Conservation (phyloP, 2,888 invertebrate genomes). For the Eledone cirrhosa region DNA sequence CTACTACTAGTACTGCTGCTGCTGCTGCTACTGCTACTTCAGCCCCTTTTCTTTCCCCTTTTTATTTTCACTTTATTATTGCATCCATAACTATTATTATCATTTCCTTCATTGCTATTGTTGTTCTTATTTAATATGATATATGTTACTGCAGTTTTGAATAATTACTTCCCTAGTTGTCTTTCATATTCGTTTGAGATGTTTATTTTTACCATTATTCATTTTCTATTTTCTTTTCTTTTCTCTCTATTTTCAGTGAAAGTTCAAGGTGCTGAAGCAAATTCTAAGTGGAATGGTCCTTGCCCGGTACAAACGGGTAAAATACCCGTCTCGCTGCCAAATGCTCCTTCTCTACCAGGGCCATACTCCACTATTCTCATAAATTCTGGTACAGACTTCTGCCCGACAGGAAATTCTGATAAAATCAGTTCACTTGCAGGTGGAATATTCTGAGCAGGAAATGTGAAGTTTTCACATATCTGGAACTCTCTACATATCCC, state of each 20-base stretch:
- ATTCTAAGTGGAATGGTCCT: slow-evolving; percentile 26
- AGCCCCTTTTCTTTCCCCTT: no score
- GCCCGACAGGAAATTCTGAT: slow-evolving; percentile 40
- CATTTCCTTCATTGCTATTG: no score
- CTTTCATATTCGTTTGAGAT: no score
- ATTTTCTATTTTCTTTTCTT: not conserved
- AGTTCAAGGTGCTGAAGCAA: slow-evolving; percentile 10
- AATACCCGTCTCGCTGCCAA: slow-evolving; percentile 33
- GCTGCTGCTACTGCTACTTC: no score
- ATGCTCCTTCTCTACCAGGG: slow-evolving; percentile 54
- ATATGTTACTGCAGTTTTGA: no score
- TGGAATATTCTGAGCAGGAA: slow-evolving; percentile 40
- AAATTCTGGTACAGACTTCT: slow-evolving; percentile 41
- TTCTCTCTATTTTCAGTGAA: not conserved
- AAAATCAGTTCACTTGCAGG: slow-evolving; percentile 44
- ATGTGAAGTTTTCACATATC: not conserved
- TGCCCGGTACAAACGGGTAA: slow-evolving; percentile 26
- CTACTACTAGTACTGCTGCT: no score
- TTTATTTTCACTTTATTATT: no score
- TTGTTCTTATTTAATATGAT: no score
- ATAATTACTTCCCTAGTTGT: no score
- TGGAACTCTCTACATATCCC: slow-evolving; percentile 9
- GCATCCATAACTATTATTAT: no score
- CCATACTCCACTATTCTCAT: slow-evolving; percentile 58
- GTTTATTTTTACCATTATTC: no score